These are phyloP conservation scores for Paedocypris micromegethes DNA, from an alignment of 2,797 vertebrate genomes.

Conservation along the genomic window DNA sequence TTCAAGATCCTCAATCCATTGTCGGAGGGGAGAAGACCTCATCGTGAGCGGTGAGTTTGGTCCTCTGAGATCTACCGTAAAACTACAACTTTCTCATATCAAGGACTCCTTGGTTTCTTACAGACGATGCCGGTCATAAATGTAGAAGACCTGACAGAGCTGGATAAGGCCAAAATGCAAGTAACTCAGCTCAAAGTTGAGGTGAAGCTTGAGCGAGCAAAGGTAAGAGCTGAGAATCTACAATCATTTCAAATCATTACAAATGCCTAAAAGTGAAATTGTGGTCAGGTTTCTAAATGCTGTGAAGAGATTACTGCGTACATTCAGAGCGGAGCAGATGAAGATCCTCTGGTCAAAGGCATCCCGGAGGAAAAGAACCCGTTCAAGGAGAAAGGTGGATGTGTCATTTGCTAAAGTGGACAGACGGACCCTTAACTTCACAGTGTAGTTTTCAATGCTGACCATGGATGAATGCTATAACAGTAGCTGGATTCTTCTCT, in stretches of 20 bases:
- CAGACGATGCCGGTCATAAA: constrained; percentile 87
- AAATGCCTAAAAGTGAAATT: background rate
- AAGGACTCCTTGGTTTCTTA: constrained; percentile 8
- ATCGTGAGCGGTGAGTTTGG: constrained; percentile 59
- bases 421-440: constrained; percentile 53
- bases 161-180: constrained; percentile 89
- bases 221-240: constrained; percentile 67
- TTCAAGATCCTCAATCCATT: constrained; percentile 56
- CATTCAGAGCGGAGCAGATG: constrained; percentile 81
- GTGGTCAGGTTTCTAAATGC: constrained; percentile 86
- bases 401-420: constrained; percentile 79
- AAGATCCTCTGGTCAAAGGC: constrained; percentile 89
- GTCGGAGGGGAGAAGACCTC: constrained; percentile 57
- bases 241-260: background rate
- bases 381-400: constrained; percentile 97
- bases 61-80: constrained; percentile 15
- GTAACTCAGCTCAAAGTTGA: constrained; percentile 86
- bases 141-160: constrained; percentile 85
- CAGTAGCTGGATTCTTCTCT: constrained; percentile 50
- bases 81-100: background rate
- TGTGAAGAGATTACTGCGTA: constrained; percentile 94
- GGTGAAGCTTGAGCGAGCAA: constrained; percentile 81
- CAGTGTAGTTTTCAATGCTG: constrained; percentile 54
- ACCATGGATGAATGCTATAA: constrained; percentile 55
- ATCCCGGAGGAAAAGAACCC: constrained; percentile 96